phyloP scores from a whole-genome alignment of 2,113 vertebrate genomes.

The Pholis gunnellus region DNA sequence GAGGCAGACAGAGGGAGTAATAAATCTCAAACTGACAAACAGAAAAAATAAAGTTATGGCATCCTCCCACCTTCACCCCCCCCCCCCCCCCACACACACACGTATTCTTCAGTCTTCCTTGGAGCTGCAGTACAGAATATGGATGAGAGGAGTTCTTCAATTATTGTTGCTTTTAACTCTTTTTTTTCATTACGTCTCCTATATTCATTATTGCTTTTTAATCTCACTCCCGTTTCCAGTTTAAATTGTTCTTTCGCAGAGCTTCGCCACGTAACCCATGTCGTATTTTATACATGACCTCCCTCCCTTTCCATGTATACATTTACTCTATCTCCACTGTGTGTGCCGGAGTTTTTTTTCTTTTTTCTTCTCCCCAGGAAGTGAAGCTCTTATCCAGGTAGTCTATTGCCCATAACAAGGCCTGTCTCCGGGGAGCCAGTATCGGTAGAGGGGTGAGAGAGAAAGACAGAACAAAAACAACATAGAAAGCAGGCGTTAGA shows the following conservation, averaged over 20 bases:
- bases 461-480: constrained; percentile 34
- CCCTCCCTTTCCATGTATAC: constrained; percentile 3
- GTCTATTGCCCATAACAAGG: constrained; percentile 44
- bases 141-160: constrained; percentile 26
- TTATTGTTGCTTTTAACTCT: constrained; percentile 29
- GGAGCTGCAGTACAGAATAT: constrained; percentile 20
- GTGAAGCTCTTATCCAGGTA: constrained; percentile 47
- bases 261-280: constrained; percentile 1
- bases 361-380: constrained; percentile 13
- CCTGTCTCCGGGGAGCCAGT: constrained; percentile 37
- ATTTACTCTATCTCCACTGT: neutral
- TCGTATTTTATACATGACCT: neutral
- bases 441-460: constrained; percentile 42
- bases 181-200: constrained; percentile 20
- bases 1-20: constrained; percentile 61
- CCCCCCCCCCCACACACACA: neutral
- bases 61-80: constrained; percentile 38
- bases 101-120: constrained; percentile 35
- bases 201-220: constrained; percentile 17
- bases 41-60: constrained; percentile 74
- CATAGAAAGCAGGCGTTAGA: constrained; percentile 9
- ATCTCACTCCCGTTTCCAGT: constrained; percentile 4
- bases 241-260: constrained; percentile 7
- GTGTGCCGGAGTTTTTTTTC: neutral
- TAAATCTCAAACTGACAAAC: constrained; percentile 78